Evolutionary conservation across 2,797 vertebrate genomes (phyloP).

Genomic region (Bryconaethiops microstoma): DNA sequence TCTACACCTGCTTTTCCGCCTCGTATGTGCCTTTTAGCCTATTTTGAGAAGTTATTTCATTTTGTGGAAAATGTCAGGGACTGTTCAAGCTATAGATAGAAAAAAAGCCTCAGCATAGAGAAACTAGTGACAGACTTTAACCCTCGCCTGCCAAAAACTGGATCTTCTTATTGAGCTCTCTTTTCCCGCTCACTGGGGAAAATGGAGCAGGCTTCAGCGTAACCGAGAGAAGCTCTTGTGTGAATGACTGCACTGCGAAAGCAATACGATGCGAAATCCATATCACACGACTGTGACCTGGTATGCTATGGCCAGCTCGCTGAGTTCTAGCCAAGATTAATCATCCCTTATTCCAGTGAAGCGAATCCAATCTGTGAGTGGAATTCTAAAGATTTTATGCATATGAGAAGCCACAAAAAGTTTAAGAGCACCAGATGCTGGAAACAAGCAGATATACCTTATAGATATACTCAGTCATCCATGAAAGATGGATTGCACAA

Average conservation of each 20-base stretch:
- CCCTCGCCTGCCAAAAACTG: slow-evolving; percentile 4
- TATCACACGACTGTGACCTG: slow-evolving; percentile 24
- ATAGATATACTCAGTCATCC: background rate
- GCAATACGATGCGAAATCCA: slow-evolving; percentile 16
- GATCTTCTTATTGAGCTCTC: slow-evolving; percentile 22
- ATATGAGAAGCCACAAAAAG: background rate
- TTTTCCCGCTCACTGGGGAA: slow-evolving; percentile 28
- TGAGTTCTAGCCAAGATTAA: slow-evolving; percentile 31
- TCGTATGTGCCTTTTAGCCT: background rate
- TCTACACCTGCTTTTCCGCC: background rate
- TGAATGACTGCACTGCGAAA: slow-evolving; percentile 30
- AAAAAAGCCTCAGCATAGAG: background rate
- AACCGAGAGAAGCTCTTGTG: slow-evolving; percentile 33
- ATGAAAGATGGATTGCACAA: background rate
- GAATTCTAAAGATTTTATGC: slow-evolving; percentile 33
- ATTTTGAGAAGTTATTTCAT: background rate
- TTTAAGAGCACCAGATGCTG: background rate
- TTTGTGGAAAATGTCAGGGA: background rate
- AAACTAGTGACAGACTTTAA: background rate
- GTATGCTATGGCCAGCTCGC: slow-evolving; percentile 26
- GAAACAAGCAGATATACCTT: background rate
- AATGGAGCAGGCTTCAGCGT: slow-evolving; percentile 26
- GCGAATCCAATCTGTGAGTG: background rate
- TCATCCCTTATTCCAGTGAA: slow-evolving; percentile 29
- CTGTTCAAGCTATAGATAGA: background rate